Base-by-base conservation (phyloP, 1,140 invertebrate genomes). In the Battus philenor region DNA sequence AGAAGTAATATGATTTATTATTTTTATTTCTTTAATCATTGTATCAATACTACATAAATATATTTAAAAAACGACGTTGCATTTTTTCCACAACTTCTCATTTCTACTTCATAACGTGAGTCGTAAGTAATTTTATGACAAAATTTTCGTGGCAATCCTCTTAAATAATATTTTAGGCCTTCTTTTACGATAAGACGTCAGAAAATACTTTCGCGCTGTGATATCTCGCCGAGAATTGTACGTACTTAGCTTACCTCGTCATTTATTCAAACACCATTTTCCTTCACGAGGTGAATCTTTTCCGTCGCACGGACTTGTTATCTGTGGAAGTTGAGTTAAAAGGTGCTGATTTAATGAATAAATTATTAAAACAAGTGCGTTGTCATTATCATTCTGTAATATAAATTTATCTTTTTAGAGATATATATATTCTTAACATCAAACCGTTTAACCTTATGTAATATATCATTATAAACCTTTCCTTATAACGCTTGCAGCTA, bases 81-180 rank as follows among this genome's bases (percentile, higher is more conserved):
- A 24, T 24, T 24, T 7, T 24, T 24, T 7, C 5, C n/a, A 1
- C 5, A 1, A 24, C n/a, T 7, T 24, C n/a, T 7, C 5, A 24
- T n/a, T 1, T 24, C n/a, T 47, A 52, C 34, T 45, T 51, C 27
- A 10, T 18, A 24, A 7, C 22, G 22, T 24, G n/a, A 24, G n/a
- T 24, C 22, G 5, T 24, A 2, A 24, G 22, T 24, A 24, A 4
- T 6, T 27, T 27, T n/a, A 6, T 27, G 8, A 6, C 8, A 6
- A 8, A 2, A 1, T 8, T 27, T 27, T 6, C 4, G 10, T 27
- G n/a, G n/a, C n/a, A n/a, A n/a, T n/a, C n/a, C n/a, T n/a, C n/a
- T n/a, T n/a, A n/a, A n/a, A n/a, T n/a, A n/a, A n/a, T n/a, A n/a
- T n/a, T n/a, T n/a, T n/a, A n/a, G n/a, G n/a, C n/a, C n/a, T n/a